Evolutionary conservation across 2,797 vertebrate species (phyloP), one percentile per base, ranked within the genome.

Genomic region (Myotis findleyi): DNA sequence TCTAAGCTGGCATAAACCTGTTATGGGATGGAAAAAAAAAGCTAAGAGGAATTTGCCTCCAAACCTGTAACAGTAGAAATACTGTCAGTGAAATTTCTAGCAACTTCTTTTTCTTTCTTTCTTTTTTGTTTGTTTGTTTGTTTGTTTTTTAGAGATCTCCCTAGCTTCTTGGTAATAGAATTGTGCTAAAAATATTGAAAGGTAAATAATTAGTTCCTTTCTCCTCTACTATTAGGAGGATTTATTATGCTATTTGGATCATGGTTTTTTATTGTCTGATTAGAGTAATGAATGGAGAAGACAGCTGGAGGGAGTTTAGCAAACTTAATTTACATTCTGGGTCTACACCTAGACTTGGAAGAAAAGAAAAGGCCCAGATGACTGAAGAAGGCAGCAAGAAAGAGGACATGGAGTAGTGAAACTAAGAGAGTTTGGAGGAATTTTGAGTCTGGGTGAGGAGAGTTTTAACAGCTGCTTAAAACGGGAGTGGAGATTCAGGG

Each of bases 11-110:
- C 12, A 33, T 80, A 71, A 55, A 89, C 36, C 23, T 66, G 2
- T 13, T 59, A 11, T 87, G 33, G 30, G 51, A 16, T 87, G 41
- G 89, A 91, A 66, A 88, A 92, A 92, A 44, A 8, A 92, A 49
- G 10, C 27, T 77, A 53, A 21, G 73, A 95, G 59, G 5, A 20
- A 44, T 85, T 94, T 93, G 23, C 66, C 23, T 94, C 85, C 75
- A 85, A 93, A 89, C 8, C 7, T 68, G 79, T 76, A 69, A 59
- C 0, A 30, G 30, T n/a, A 92, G 41, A 92, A 77, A 41, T 2
- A 36, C 17, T 81, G 33, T 36, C 33, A 77, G n/a, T 95, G 71
- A 91, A 62, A 68, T 72, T 62, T 91, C 51, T 80, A 72, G 25
- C 36, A 49, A 75, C 72, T 69, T 23, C 51, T 53, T 44, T 53